Conservation (phyloP, 1,140 invertebrate species). For the Zaprionus gabonicus region DNA sequence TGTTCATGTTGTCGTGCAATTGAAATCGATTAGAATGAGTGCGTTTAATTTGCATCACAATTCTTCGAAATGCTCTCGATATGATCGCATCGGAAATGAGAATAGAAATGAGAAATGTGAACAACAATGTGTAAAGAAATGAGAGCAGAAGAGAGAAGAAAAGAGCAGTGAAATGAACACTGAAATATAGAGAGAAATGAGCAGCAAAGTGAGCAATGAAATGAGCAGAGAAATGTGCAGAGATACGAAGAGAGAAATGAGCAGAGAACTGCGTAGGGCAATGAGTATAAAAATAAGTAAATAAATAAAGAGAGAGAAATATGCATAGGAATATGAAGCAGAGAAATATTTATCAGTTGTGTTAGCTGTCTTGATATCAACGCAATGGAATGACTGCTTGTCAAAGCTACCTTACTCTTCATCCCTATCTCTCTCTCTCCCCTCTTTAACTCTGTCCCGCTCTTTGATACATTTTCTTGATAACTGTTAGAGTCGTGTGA, state of each 20-base stretch:
- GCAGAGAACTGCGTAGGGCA: not conserved
- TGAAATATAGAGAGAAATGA: too few species aligned
- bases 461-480: constrained; percentile 56
- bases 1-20: constrained; percentile 19
- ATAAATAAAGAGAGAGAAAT: not conserved
- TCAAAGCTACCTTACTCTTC: not conserved
- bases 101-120: not conserved
- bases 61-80: constrained; percentile 17
- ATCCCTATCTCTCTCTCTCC: not conserved
- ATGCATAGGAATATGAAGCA: constrained; percentile 26
- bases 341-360: constrained; percentile 36
- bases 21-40: constrained; percentile 36
- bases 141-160: too few species aligned
- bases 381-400: constrained; percentile 18
- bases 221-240: too few species aligned
- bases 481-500: constrained; percentile 61
- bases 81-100: constrained; percentile 19
- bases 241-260: too few species aligned
- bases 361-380: constrained; percentile 45
- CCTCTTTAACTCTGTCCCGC: not conserved
- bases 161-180: too few species aligned
- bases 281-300: not conserved
- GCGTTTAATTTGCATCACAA: constrained; percentile 45
- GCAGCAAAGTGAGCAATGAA: too few species aligned
- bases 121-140: not conserved